A percentile compares a stretch with the other conserved stretches of the same genome.
Evolutionary conservation across 2,113 vertebrate genomes (phyloP).

Genomic region (Addax nasomaculatus): DNA sequence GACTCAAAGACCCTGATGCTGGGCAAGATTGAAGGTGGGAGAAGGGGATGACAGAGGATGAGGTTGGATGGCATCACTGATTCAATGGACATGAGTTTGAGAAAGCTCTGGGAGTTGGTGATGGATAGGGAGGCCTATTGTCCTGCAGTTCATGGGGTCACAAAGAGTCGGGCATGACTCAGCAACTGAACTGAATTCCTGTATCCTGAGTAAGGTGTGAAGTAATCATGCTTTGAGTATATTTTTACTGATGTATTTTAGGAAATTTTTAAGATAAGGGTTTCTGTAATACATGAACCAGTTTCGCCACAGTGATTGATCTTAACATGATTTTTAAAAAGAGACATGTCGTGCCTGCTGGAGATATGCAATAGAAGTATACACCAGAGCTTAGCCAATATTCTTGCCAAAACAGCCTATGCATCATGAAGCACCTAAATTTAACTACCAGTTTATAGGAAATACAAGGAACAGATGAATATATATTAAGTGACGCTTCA

Average conservation of each 20-base stretch:
- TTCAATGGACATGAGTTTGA: neutral
- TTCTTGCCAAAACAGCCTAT: neutral
- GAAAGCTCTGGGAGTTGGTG: neutral
- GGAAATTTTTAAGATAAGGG: neutral
- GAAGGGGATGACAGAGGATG: neutral
- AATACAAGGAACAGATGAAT: neutral
- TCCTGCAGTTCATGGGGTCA: neutral
- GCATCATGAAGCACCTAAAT: neutral
- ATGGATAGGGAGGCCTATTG: neutral
- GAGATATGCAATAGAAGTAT: neutral
- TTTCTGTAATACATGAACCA: neutral
- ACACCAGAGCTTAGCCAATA: rapidly evolving
- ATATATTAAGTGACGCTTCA: neutral
- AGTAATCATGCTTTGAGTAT: neutral
- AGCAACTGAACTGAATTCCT: neutral
- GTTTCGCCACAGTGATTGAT: neutral
- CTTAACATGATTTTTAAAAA: neutral
- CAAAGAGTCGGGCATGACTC: neutral
- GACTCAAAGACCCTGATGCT: neutral
- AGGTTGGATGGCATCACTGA: neutral
- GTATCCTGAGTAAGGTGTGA: neutral
- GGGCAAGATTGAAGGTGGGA: neutral
- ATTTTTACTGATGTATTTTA: neutral
- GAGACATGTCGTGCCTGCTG: neutral
- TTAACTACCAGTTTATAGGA: neutral